Conservation (phyloP, 2,888 invertebrate genomes). For the Operophtera brumata region DNA sequence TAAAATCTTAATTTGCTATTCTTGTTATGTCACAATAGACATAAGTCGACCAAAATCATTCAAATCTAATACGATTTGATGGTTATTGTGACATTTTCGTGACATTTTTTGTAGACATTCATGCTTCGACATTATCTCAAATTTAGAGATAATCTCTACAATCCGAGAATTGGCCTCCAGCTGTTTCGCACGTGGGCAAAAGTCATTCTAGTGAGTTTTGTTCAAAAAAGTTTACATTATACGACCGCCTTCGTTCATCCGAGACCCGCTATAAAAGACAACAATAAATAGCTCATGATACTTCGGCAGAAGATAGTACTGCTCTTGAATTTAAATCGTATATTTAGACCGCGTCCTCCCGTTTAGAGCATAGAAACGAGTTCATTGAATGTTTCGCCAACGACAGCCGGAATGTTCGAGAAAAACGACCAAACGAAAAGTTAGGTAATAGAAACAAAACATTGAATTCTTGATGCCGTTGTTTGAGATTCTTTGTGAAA, state of each 20-base stretch:
- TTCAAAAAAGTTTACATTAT: conserved; percentile 16
- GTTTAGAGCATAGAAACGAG: conserved; percentile 74
- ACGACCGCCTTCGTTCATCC: conserved; percentile 36
- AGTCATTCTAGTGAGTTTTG: not conserved
- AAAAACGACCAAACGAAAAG: conserved; percentile 65
- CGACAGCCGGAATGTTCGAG: conserved; percentile 65
- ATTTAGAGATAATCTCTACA: too few species aligned
- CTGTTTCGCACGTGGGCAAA: not conserved
- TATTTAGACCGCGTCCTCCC: conserved; percentile 68
- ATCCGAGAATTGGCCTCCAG: too few species aligned
- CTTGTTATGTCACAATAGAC: too few species aligned
- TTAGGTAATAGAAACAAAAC: conserved; percentile 66
- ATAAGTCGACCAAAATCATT: too few species aligned
- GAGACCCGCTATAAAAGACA: conserved; percentile 57
- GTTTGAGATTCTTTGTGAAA: conserved; percentile 37
- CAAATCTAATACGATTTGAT: too few species aligned
- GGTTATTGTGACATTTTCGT: too few species aligned
- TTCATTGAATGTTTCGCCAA: conserved; percentile 69
- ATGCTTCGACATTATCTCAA: too few species aligned
- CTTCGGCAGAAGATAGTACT: conserved; percentile 59
- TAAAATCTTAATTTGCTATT: too few species aligned
- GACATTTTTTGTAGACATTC: too few species aligned
- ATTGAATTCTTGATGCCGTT: conserved; percentile 47
- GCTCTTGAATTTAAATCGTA: conserved; percentile 76
- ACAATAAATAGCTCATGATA: conserved; percentile 66